Evolutionary conservation across 2,113 vertebrate species (phyloP), one percentile per base, ranked within the genome.

Genomic region (Eulemur rufifrons): DNA sequence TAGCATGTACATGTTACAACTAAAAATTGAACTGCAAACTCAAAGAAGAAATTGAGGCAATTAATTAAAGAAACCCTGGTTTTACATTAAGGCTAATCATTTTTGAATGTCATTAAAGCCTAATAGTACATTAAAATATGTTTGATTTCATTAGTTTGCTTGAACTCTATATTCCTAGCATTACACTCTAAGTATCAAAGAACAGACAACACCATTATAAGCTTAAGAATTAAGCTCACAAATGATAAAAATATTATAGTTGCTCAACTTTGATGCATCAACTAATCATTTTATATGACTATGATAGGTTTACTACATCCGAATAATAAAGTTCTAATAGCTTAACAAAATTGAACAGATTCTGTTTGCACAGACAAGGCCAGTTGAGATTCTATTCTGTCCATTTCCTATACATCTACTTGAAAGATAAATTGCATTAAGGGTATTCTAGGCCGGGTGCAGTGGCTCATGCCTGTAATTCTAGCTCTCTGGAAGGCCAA

Each of bases 111-210:
- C 25, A 32, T 6, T 91, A 47, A 71, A 73, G 47, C 20, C 20
- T 93, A 78, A 64, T 50, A 69, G 17, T 54, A 14, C 23, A n/a
- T 77, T 88, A 93, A 86, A 96, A 77, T 63, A 86, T 34, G 14
- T 68, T 84, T 91, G 6, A 84, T 87, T 81, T 73, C 59, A 96
- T 34, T 94, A 47, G 25, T 86, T 94, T 81, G 14, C 37, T 89
- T 95, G 52, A 92, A 87, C 87, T 84, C 37, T 92, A 0, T 56
- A 45, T 56, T 64, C 61, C 54, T 73, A 85, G 14, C 45, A 82
- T 32, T 84, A 21, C 47, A 81, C 13, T 93, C 10, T 91, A 82
- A 86, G 63, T 47, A 87, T 37, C 29, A 93, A 95, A 90, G 56
- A 54, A 86, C 4, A 69, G 25, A 63, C 34, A 50, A 84, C 21